Conservation (phyloP, 2,113 vertebrate species). For the Epinephelus cyanopodus region DNA sequence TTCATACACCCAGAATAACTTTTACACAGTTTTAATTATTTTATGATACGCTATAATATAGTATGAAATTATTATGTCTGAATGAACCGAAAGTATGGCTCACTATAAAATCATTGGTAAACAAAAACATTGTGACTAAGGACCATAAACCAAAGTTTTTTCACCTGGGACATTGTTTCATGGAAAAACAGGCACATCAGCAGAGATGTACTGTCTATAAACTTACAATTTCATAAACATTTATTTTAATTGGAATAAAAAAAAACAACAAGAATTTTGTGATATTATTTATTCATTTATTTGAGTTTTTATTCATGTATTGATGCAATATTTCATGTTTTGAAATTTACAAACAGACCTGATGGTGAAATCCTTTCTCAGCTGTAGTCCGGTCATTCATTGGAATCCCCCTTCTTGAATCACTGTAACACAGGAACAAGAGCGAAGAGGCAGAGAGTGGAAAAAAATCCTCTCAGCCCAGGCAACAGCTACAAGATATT, state of each 20-base stretch:
- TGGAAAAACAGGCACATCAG: background rate
- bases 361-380: conserved; percentile 32
- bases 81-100: background rate
- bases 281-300: background rate
- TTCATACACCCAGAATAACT: background rate
- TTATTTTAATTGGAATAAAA: background rate
- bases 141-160: too few species aligned
- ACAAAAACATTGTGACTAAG: too few species aligned
- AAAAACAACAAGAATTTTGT: background rate
- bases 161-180: background rate
- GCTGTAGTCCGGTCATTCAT: background rate
- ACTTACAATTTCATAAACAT: background rate
- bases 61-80: background rate
- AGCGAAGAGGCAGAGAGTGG: background rate
- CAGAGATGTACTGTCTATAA: background rate
- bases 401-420: conserved; percentile 2
- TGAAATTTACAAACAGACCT: background rate
- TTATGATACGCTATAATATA: background rate
- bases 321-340: background rate
- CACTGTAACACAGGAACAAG: background rate
- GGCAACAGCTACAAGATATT: background rate
- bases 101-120: too few species aligned
- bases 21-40: background rate
- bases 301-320: background rate
- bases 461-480: accelerated